Percentiles rank a stretch among this genome's conserved stretches.
phyloP scores from a whole-genome alignment of 2,888 invertebrate genomes.

The Salpingus planirostris region DNA sequence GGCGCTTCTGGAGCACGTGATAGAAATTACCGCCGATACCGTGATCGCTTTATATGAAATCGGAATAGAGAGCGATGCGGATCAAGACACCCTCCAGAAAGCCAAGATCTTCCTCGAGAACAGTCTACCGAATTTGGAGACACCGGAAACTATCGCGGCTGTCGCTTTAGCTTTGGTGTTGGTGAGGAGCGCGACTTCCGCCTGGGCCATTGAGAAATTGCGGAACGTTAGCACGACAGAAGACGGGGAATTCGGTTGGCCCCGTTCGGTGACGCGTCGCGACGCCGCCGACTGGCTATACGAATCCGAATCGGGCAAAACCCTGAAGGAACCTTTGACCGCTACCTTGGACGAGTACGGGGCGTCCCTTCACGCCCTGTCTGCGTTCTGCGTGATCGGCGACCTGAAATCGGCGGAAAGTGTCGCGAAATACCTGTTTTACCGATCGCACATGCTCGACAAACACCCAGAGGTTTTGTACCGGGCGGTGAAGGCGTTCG shows the following conservation, averaged over 20 bases:
- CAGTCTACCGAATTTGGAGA: slow-evolving; percentile 47
- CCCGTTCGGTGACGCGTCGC: slow-evolving; percentile 45
- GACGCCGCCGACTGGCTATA: slow-evolving; percentile 57
- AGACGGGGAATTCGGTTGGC: slow-evolving; percentile 62
- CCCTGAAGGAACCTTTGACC: slow-evolving; percentile 47
- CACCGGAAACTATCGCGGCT: slow-evolving; percentile 52
- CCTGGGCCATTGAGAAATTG: slow-evolving; percentile 50
- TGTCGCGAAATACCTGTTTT: slow-evolving; percentile 55
- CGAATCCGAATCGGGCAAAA: slow-evolving; percentile 48
- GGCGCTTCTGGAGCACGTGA: slow-evolving; percentile 47
- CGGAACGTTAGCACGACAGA: slow-evolving; percentile 55
- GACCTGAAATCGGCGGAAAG: slow-evolving; percentile 56
- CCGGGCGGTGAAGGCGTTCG: slow-evolving; percentile 52
- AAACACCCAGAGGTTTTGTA: slow-evolving; percentile 53
- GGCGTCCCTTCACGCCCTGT: slow-evolving; percentile 51
- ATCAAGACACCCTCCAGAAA: slow-evolving; percentile 42
- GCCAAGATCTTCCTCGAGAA: slow-evolving; percentile 51
- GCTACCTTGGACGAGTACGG: slow-evolving; percentile 54
- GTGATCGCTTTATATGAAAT: slow-evolving; percentile 52
- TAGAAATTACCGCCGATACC: slow-evolving; percentile 56
- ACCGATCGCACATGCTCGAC: slow-evolving; percentile 56
- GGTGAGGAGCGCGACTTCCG: slow-evolving; percentile 40
- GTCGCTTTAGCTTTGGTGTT: slow-evolving; percentile 51
- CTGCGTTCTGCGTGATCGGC: slow-evolving; percentile 51
- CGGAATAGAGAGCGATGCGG: slow-evolving; percentile 38